phyloP scores from a whole-genome alignment of 53 echinoderm and acorn worm species.

The Apostichopus leukothele region DNA sequence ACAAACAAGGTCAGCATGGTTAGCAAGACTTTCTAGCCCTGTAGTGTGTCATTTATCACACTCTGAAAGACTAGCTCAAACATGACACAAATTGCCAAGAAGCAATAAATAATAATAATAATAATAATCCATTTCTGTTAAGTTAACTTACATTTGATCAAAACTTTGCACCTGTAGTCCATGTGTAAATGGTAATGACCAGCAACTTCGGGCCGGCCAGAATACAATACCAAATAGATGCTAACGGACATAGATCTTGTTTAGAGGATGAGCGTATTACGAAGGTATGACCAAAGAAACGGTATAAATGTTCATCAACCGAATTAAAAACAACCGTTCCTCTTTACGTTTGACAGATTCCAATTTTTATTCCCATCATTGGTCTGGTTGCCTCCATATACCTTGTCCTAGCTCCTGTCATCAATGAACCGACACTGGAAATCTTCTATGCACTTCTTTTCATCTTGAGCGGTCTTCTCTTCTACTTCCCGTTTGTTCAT shows the following conservation, averaged over 20 bases:
- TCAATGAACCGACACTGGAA: constrained; percentile 80
- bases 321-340: not conserved
- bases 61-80: no score
- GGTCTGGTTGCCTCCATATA: constrained; percentile 80
- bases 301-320: not conserved
- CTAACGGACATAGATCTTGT: no score
- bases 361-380: constrained; percentile 80
- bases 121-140: no score
- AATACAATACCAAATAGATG: not conserved
- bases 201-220: no score
- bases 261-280: not conserved
- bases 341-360: constrained; percentile 55
- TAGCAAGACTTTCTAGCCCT: no score
- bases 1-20: no score
- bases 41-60: no score
- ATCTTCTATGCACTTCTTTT: constrained; percentile 92
- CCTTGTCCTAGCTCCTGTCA: constrained; percentile 86
- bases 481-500: constrained; percentile 94
- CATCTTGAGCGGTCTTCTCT: constrained; percentile 86
- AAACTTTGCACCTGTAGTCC: no score
- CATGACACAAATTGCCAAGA: no score
- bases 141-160: no score
- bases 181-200: no score
- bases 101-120: no score
- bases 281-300: not conserved